Evolutionary conservation across 2,113 vertebrate species (phyloP).

Genomic region (Lynx canadensis): DNA sequence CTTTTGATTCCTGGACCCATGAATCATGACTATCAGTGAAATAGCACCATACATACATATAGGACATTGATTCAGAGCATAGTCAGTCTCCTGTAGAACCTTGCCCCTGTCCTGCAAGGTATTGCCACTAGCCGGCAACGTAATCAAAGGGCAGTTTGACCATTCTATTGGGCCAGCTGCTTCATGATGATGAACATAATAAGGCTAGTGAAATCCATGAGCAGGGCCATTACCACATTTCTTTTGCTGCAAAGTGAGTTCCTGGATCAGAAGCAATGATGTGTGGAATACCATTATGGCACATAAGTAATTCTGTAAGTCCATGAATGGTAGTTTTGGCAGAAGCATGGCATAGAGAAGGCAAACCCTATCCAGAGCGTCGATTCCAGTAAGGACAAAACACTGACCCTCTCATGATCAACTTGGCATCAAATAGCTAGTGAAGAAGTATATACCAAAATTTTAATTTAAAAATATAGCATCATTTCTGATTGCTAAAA

Average conservation of each 20-base stretch:
- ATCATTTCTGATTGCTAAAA: not conserved
- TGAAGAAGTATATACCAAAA: not conserved
- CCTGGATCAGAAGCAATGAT: not conserved
- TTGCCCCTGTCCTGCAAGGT: not conserved
- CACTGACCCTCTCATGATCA: not conserved
- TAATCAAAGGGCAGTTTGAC: not conserved
- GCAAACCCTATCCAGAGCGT: not conserved
- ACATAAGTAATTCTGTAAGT: not conserved
- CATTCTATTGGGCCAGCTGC: not conserved
- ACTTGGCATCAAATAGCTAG: not conserved
- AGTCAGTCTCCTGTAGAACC: not conserved
- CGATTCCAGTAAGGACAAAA: not conserved
- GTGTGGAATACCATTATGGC: not conserved
- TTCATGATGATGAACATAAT: not conserved
- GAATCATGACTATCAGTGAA: not conserved
- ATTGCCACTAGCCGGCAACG: not conserved
- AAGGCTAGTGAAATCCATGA: not conserved
- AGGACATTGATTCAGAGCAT: not conserved
- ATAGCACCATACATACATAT: not conserved
- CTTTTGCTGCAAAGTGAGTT: not conserved
- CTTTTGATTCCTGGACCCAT: not conserved
- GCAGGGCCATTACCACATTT: not conserved
- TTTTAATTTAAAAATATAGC: not conserved
- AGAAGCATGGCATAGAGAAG: not conserved
- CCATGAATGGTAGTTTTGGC: not conserved